Conservation (phyloP, 2,888 invertebrate genomes). For the Eupithecia centaureata region DNA sequence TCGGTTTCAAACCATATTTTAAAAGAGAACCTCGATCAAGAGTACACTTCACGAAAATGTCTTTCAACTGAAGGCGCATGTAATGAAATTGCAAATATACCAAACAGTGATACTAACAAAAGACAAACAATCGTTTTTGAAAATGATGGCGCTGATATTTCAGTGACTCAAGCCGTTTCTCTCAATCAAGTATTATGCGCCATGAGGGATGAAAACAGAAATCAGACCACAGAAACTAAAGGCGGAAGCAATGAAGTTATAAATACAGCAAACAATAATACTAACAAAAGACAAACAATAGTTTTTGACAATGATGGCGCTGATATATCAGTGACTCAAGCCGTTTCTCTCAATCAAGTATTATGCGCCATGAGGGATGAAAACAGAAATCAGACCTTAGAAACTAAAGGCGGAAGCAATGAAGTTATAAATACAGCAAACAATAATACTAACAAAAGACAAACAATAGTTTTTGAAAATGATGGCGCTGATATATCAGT, state of each 20-base stretch:
- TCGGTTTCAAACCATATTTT: neutral
- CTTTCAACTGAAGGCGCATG: neutral
- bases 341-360: conserved; percentile 21
- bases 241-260: neutral
- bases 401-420: neutral
- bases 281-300: conserved; percentile 2
- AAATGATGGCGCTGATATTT: conserved; percentile 45
- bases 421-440: neutral
- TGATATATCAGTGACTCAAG: conserved; percentile 51
- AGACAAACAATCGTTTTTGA: conserved; percentile 43
- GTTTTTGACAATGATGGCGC: conserved; percentile 39
- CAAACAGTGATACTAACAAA: conserved; percentile 22
- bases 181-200: conserved; percentile 4
- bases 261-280: neutral
- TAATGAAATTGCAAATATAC: neutral
- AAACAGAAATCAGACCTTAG: neutral
- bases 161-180: conserved; percentile 48
- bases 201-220: neutral
- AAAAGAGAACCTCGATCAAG: neutral
- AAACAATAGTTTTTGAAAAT: conserved; percentile 31
- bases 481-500: conserved; percentile 43
- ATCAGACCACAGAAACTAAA: neutral
- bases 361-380: conserved; percentile 1
- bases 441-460: neutral
- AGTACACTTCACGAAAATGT: neutral